A percentile compares a stretch with the other conserved stretches of the same genome.
Conservation (phyloP, 2,797 vertebrate genomes). For the Rhabdophis nuchalis region DNA sequence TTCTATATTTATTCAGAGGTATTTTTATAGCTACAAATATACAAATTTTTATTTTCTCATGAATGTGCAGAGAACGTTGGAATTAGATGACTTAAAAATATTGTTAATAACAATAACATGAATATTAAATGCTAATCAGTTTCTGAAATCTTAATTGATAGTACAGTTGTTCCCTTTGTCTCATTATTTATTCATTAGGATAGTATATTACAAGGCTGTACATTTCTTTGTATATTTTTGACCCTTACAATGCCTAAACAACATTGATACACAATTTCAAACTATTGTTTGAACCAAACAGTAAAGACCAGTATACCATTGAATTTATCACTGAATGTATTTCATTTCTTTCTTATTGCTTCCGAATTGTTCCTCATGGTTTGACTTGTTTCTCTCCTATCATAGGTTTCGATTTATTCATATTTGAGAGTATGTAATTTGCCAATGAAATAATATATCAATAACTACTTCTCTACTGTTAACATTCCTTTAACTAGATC, state of each 20-base stretch:
- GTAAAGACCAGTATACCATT: not conserved
- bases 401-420: not conserved
- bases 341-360: not conserved
- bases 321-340: not conserved
- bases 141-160: not conserved
- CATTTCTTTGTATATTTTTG: not conserved
- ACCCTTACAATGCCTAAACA: not conserved
- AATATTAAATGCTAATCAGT: not conserved
- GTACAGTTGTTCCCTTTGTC: not conserved
- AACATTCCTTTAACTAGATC: not conserved
- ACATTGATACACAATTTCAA: not conserved
- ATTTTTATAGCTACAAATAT: not conserved
- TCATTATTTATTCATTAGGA: not conserved
- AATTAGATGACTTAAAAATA: not conserved
- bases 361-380: not conserved
- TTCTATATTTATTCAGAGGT: not conserved
- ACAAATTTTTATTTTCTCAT: not conserved
- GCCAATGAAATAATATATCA: not conserved
- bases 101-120: not conserved
- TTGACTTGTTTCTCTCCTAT: not conserved
- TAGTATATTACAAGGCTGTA: not conserved
- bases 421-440: not conserved
- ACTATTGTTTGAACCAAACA: not conserved
- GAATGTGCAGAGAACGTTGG: not conserved
- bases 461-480: not conserved